A percentile compares a stretch with the other conserved stretches of the same genome.
These are phyloP conservation scores for Rhagoletis zephyria DNA, from an alignment of 1,140 invertebrate species.

Conservation along the genomic window DNA sequence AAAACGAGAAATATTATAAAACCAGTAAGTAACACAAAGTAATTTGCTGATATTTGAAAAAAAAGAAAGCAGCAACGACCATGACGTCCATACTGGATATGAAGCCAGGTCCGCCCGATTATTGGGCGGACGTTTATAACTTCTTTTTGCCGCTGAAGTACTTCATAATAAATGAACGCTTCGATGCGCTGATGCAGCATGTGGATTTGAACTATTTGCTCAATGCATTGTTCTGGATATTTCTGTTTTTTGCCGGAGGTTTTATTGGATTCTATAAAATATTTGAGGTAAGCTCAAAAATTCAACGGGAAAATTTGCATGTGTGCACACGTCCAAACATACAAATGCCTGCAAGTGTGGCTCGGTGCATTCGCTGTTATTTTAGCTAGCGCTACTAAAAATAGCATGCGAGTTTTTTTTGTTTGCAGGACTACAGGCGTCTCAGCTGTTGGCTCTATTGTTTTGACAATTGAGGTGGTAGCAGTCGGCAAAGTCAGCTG, in stretches of 20 bases:
- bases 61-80: neutral
- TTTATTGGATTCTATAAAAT: constrained; percentile 67
- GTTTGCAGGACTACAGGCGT: neutral
- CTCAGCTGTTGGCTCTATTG: constrained; percentile 7
- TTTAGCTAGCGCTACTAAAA: constrained; percentile 13
- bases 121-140: constrained; percentile 70
- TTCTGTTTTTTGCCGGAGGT: constrained; percentile 65
- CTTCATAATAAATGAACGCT: constrained; percentile 69
- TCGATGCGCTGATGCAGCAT: constrained; percentile 67
- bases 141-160: constrained; percentile 71
- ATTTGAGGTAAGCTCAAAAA: constrained; percentile 65
- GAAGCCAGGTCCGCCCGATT: constrained; percentile 66
- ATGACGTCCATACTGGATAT: constrained; percentile 70
- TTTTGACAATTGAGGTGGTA: neutral
- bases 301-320: neutral
- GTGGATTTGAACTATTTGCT: constrained; percentile 70
- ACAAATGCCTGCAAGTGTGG: neutral
- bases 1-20: neutral
- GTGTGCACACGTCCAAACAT: neutral
- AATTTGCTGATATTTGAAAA: neutral
- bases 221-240: constrained; percentile 71
- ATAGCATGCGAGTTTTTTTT: constrained; percentile 41
- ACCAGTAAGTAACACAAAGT: neutral
- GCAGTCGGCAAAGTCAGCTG: neutral
- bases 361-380: neutral